phyloP scores from a whole-genome alignment of 2,113 vertebrate species.

The Regulus satrapa region DNA sequence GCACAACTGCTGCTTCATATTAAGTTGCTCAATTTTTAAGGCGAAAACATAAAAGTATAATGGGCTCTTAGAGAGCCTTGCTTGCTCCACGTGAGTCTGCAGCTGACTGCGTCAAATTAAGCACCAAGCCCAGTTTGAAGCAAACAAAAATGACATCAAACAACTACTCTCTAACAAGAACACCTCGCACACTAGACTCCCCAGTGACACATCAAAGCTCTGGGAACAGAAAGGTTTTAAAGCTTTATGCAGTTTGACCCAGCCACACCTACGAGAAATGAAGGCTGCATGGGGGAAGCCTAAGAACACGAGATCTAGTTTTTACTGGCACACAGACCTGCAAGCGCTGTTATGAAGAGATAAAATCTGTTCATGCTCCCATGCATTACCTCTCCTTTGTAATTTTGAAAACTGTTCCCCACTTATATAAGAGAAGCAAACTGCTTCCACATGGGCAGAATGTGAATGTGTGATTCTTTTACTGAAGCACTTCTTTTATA shows the following conservation, averaged over 20 bases:
- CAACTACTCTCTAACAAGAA: not conserved
- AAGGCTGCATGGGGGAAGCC: not conserved
- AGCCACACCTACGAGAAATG: not conserved
- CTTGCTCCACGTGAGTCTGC: not conserved
- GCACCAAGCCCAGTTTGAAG: not conserved
- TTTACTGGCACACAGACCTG: not conserved
- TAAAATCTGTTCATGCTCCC: not conserved
- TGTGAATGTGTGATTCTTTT: not conserved
- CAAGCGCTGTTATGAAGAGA: not conserved
- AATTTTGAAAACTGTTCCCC: not conserved
- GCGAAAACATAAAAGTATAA: not conserved
- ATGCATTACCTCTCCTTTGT: not conserved
- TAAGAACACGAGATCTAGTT: not conserved
- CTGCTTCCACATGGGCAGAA: not conserved
- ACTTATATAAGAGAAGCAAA: not conserved
- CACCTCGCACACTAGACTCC: not conserved
- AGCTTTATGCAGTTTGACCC: not conserved
- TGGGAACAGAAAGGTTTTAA: not conserved
- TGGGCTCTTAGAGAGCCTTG: not conserved
- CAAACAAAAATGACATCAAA: not conserved
- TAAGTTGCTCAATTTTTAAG: not conserved
- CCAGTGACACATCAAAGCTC: conserved; percentile 21
- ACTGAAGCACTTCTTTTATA: not conserved
- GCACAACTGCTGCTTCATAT: not conserved
- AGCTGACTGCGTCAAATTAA: not conserved